Evolutionary conservation across 2,888 invertebrate genomes (phyloP).

Genomic region (Rhingia campestris): DNA sequence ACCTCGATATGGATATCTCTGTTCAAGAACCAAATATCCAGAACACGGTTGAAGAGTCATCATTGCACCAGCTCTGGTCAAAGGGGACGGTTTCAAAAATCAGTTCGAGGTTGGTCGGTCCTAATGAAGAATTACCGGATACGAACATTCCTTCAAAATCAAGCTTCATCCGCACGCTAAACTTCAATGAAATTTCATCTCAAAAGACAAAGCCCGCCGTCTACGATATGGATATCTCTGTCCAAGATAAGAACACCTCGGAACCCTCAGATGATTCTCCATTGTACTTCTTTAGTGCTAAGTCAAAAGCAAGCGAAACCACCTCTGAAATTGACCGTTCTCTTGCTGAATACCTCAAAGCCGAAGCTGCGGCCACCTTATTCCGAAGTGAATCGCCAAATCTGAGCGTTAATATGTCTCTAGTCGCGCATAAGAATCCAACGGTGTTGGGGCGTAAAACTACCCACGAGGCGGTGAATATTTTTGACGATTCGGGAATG

Average conservation of each 20-base stretch:
- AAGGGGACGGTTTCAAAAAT: too few relatives aligned
- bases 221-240: background rate
- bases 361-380: slow-evolving; percentile 41
- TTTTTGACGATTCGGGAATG: slow-evolving; percentile 65
- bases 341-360: slow-evolving; percentile 56
- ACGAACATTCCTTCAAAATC: slow-evolving; percentile 31
- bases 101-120: too few relatives aligned
- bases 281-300: slow-evolving; percentile 17
- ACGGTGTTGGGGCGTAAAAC: slow-evolving; percentile 4
- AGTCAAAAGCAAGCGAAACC: slow-evolving; percentile 5
- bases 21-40: too few relatives aligned
- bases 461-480: background rate
- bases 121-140: slow-evolving; percentile 21
- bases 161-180: slow-evolving; percentile 53
- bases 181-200: slow-evolving; percentile 40
- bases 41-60: too few relatives aligned
- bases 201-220: background rate
- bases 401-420: background rate
- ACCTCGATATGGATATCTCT: too few relatives aligned
- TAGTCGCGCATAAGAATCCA: background rate
- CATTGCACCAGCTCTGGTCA: too few relatives aligned
- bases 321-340: slow-evolving; percentile 49
- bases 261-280: slow-evolving; percentile 30
- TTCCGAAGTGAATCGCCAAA: background rate
- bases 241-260: background rate